Evolutionary conservation across 2,888 invertebrate species (phyloP), one percentile per base, ranked within the genome.

Genomic region (Scaptomyza flava): DNA sequence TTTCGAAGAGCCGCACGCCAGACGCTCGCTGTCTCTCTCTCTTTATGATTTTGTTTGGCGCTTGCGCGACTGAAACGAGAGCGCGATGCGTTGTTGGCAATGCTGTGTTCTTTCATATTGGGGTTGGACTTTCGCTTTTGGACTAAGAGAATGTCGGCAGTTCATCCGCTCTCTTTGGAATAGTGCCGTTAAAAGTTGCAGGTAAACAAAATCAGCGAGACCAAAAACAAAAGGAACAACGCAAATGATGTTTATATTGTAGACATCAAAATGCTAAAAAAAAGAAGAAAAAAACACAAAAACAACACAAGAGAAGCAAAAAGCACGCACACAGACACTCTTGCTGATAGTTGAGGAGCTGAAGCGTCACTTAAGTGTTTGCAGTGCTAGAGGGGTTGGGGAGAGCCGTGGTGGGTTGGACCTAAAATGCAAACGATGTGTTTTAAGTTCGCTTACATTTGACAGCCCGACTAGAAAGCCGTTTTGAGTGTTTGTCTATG

Each of bases 391-490:
- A 12, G 27, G 8, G 36, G 8, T 31, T 8, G 9, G 45, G 33
- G 6, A 6, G 61, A 9, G n/a, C 33, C n/a, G 11, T n/a, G 46
- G 17, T 27, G 14, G 34, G 61, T n/a, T 9, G 33, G 52, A 45
- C 47, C 68, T 76, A 77, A 76, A 87, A 83, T 83, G 82, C 82
- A 83, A 87, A 83, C 82, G 82, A 83, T 81, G 82, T 87, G 87
- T 83, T 83, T 87, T 83, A 87, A 83, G 87, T 82, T 87, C 82
- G 85, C 87, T 87, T 87, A 82, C 82, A 87, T 86, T 81, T 86
- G 84, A 87, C 84, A 86, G 86, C 67, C 72, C 68, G 67, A 72
- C 68, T 68, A 45, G 69, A 79, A 83, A 69, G 78, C 67, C 64
- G 69, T 72, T 71, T 23, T 20, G 73, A 84, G 87, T 83, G 76